Base-by-base conservation (phyloP, 2,113 vertebrate species). In the Ailuropoda melanoleuca region DNA sequence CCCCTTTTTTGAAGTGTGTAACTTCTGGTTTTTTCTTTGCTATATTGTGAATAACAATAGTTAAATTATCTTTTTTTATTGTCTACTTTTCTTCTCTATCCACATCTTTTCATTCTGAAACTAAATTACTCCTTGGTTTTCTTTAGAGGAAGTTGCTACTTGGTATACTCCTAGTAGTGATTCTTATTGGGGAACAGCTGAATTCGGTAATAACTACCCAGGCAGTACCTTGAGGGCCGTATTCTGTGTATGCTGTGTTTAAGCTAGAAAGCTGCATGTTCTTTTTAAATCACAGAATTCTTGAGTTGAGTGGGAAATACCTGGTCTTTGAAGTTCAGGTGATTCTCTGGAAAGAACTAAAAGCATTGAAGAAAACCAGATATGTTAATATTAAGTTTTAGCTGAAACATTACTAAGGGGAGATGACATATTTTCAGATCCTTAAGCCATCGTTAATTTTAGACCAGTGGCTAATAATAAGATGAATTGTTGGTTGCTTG, bases 231-330 rank as follows among this genome's bases (percentile, higher is more conserved):
- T 37, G 66, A 95, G 48, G 58, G 37, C n/a, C 29, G 3, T 92
- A 50, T 56, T 95, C 50, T 94, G 13, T 81, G 56, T 95, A 81
- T 90, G 70, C 31, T 77, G 0, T 90, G 17, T 81, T 93, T 75
- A 89, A 82, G n/a, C 24, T 74, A 75, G 26, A 80, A 88, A 90
- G 80, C 48, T 26, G 66, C 70, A 39, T 64, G 37, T 85, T 93
- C 23, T 82, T 90, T 93, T 87, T n/a, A 58, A 72, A 37, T 95
- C 74, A 93, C 1, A 88, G 82, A 92, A 74, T 97, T 93, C 34
- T 80, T 97, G 29, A 93, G 34, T 77, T 96, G 88, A 93, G 55
- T 97, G 56, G 62, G 75, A 97, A 88, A 50, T 95, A 81, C 4
- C 62, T 90, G 19, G 5, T 94, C 48, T 75, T 66, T 50, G 75